Evolutionary conservation across 2,888 invertebrate species (phyloP).

Genomic region (Philereme transversata): DNA sequence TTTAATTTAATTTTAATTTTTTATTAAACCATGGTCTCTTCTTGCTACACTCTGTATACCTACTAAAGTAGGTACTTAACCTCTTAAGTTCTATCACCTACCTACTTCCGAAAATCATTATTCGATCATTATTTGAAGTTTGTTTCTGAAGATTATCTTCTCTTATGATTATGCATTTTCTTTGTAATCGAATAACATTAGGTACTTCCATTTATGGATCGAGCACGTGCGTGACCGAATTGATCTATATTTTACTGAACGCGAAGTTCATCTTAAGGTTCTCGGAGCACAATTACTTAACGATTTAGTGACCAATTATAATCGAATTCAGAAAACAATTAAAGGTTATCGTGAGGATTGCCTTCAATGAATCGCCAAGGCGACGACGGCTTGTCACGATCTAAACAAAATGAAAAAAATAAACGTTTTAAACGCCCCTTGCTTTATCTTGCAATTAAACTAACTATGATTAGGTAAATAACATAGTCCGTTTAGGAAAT

Average conservation of each 20-base stretch:
- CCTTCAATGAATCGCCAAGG: constrained; percentile 22
- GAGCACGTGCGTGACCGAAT: constrained; percentile 18
- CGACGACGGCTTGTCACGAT: constrained; percentile 23
- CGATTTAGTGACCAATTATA: constrained; percentile 28
- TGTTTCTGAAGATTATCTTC: neutral
- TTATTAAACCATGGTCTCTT: no score
- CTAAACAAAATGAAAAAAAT: constrained; percentile 14
- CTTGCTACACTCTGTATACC: no score
- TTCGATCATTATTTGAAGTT: no score
- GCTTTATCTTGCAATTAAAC: no score
- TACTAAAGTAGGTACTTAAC: no score
- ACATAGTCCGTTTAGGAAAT: no score
- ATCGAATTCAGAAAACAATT: constrained; percentile 25
- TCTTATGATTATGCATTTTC: constrained; percentile 24
- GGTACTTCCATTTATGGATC: constrained; percentile 16
- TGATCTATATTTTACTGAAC: constrained; percentile 19
- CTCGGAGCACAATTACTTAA: constrained; percentile 6
- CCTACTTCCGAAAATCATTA: no score
- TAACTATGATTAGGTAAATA: no score
- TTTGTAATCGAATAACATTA: constrained; percentile 11
- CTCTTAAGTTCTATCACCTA: no score
- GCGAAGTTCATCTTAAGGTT: constrained; percentile 21
- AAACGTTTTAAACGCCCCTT: constrained; percentile 10
- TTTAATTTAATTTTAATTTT: no score
- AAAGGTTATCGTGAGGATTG: constrained; percentile 22